Percentiles rank a stretch among this genome's conserved stretches.
Conservation (phyloP, 2,888 invertebrate species). For the Dolichopus griseipennis region DNA sequence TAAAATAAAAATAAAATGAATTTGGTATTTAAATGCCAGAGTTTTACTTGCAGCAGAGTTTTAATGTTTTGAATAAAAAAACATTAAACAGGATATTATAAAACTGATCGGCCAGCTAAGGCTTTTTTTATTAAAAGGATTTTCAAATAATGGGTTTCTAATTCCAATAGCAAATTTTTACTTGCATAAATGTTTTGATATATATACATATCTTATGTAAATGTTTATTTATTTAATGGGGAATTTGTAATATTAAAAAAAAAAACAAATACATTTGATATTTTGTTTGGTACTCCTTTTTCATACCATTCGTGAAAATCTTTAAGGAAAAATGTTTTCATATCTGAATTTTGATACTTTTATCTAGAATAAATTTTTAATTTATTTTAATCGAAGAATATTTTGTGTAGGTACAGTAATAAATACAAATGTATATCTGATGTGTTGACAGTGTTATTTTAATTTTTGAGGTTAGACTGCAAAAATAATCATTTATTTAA, state of each 20-base stretch:
- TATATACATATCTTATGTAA: not conserved
- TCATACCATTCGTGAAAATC: not conserved
- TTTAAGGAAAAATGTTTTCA: too few relatives aligned
- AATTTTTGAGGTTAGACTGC: too few relatives aligned
- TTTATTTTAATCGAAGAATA: not conserved
- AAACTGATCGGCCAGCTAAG: not conserved
- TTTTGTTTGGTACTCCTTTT: not conserved
- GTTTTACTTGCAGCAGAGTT: not conserved
- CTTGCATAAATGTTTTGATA: not conserved
- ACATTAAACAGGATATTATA: slow-evolving; percentile 2
- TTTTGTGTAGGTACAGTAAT: too few relatives aligned
- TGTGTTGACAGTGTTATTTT: too few relatives aligned
- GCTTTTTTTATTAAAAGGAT: not conserved
- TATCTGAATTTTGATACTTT: not conserved
- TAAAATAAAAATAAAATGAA: too few relatives aligned
- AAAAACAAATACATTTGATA: too few relatives aligned
- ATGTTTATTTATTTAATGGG: not conserved
- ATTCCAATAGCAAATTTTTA: not conserved
- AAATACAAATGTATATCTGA: too few relatives aligned
- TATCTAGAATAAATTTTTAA: not conserved
- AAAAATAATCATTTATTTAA: too few relatives aligned
- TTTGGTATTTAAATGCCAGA: too few relatives aligned
- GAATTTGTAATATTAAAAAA: not conserved
- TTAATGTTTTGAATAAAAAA: not conserved
- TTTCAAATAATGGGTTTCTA: not conserved